Evolutionary conservation across 2,113 vertebrate genomes (phyloP).

Genomic region (Upupa epops): DNA sequence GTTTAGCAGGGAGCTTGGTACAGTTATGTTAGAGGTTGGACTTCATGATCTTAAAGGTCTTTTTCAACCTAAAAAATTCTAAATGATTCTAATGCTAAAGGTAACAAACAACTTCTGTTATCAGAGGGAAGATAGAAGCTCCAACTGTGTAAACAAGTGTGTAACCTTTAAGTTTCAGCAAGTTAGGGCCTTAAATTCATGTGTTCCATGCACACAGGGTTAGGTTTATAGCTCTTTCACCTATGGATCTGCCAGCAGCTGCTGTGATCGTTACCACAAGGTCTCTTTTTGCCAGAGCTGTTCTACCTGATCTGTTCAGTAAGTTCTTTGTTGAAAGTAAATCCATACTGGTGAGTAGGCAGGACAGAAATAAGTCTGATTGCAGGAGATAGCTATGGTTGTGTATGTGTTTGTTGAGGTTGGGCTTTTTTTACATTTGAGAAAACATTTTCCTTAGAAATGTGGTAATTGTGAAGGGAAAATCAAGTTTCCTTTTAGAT

Average conservation of each 20-base stretch:
- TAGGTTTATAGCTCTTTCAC: not conserved
- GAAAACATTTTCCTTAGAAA: not conserved
- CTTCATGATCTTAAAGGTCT: no score
- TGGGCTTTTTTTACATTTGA: no score
- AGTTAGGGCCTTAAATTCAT: not conserved
- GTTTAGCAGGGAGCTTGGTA: no score
- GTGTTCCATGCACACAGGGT: not conserved
- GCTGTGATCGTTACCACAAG: not conserved
- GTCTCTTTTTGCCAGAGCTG: not conserved
- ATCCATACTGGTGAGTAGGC: not conserved
- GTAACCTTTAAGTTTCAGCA: not conserved
- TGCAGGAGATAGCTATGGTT: not conserved
- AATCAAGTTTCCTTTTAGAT: not conserved
- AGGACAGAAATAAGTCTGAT: not conserved
- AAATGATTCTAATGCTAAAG: not conserved
- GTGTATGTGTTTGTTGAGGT: not conserved
- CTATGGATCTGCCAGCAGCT: not conserved
- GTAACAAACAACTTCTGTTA: not conserved
- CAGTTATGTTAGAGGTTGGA: no score
- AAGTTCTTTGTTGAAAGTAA: not conserved
- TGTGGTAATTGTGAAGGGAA: not conserved
- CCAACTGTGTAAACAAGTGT: not conserved
- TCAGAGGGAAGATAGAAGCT: not conserved
- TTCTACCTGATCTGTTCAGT: not conserved
- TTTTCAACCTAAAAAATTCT: no score